These are phyloP conservation scores for Thinocorus orbignyianus DNA, from an alignment of 2,113 vertebrate species.

Conservation along the genomic window DNA sequence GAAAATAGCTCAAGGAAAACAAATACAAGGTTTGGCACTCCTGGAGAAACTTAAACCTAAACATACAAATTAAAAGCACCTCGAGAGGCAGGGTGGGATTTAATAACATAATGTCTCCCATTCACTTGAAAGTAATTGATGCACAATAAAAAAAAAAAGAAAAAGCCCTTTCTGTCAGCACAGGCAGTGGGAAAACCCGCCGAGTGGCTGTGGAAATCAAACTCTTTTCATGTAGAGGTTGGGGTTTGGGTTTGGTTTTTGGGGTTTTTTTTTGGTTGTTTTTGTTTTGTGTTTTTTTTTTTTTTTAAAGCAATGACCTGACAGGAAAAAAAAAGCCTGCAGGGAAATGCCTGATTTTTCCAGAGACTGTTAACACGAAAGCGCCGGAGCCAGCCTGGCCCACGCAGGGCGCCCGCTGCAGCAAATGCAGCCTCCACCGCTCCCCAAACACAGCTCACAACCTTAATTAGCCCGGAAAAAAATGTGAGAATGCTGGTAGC, in stretches of 20 bases:
- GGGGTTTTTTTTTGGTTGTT: neutral
- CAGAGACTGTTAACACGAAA: neutral
- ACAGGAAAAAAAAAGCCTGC: neutral
- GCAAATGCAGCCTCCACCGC: neutral
- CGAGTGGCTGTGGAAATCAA: neutral
- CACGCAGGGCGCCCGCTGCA: neutral
- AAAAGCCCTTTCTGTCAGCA: neutral
- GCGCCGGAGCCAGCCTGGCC: neutral
- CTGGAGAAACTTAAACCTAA: neutral
- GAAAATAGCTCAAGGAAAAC: constrained; percentile 19
- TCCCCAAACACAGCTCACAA: neutral
- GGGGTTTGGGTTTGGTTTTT: too few relatives aligned
- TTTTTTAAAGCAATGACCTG: neutral
- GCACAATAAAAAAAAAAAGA: neutral
- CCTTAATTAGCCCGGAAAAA: neutral
- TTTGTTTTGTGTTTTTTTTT: neutral
- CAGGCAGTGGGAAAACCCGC: neutral
- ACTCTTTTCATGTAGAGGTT: neutral
- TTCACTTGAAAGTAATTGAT: neutral
- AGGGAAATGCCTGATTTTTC: neutral
- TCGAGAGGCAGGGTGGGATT: neutral
- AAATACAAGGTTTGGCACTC: neutral
- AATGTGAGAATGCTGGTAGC: accelerated
- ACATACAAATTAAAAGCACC: neutral
- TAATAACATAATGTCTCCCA: neutral